Percentiles rank a stretch among this genome's conserved stretches.
Conservation (phyloP, 2,113 vertebrate species). For the Pyrgilauda ruficollis region DNA sequence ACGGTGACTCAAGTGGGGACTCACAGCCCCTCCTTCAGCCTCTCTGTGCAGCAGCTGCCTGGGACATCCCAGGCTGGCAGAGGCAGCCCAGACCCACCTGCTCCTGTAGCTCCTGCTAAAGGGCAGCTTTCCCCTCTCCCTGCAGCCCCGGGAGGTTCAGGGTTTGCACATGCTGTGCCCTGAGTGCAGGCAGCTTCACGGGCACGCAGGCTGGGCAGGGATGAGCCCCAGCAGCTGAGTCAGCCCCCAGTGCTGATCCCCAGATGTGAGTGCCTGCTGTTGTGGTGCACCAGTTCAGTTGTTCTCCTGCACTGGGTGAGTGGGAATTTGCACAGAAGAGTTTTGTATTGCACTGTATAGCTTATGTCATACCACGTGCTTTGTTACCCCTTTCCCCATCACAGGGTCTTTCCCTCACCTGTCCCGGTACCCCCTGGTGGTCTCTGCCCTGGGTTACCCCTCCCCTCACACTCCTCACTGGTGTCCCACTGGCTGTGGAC, state of each 20-base stretch:
- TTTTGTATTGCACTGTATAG: too few relatives aligned
- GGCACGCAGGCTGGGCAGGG: not conserved
- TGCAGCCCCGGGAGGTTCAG: not conserved
- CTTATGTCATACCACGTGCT: too few relatives aligned
- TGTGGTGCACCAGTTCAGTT: too few relatives aligned
- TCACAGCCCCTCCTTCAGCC: not conserved
- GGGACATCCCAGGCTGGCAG: not conserved
- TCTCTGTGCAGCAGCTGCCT: not conserved
- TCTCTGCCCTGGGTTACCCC: too few relatives aligned
- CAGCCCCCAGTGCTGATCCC: not conserved
- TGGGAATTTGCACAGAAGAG: too few relatives aligned
- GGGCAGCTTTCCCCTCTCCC: not conserved
- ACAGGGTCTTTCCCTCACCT: too few relatives aligned
- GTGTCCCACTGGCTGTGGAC: too few relatives aligned
- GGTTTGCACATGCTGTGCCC: not conserved
- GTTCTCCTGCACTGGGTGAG: too few relatives aligned
- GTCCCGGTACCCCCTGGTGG: too few relatives aligned
- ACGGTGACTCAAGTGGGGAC: not conserved
- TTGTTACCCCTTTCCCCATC: too few relatives aligned
- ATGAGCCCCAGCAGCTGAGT: not conserved
- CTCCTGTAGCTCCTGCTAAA: not conserved
- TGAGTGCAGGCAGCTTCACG: not conserved
- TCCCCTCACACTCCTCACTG: too few relatives aligned
- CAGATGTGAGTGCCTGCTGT: not conserved
- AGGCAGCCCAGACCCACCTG: not conserved